Percentiles rank a stretch among this genome's conserved stretches.
These are phyloP conservation scores for Drosophila bipectinata DNA, from an alignment of 1,140 invertebrate genomes.

Conservation along the genomic window DNA sequence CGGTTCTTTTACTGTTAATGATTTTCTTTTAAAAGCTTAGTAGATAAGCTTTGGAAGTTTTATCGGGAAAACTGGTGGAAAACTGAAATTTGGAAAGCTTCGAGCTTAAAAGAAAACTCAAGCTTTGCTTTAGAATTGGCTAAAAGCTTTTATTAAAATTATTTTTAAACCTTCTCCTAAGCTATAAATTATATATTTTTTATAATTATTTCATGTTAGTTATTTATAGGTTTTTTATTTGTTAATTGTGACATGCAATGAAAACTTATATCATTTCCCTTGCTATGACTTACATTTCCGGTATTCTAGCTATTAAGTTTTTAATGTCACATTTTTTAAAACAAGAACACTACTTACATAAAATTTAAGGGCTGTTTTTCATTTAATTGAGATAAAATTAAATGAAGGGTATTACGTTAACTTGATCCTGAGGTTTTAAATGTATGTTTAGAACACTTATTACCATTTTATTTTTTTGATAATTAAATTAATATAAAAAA, in stretches of 20 bases:
- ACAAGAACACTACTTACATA: too few relatives aligned
- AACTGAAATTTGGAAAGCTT: background rate
- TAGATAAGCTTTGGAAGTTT: background rate
- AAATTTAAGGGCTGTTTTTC: too few relatives aligned
- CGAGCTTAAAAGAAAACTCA: background rate
- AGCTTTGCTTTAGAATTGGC: background rate
- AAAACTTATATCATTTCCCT: background rate
- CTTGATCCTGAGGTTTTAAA: too few relatives aligned
- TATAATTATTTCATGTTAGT: background rate
- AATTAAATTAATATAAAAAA: too few relatives aligned
- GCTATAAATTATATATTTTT: background rate
- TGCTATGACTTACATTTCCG: slow-evolving; percentile 18
- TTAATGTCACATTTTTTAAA: too few relatives aligned
- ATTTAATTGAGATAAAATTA: too few relatives aligned
- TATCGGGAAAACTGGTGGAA: background rate
- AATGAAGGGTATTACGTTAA: too few relatives aligned
- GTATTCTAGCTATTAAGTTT: background rate
- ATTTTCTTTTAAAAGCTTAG: background rate
- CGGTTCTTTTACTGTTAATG: background rate
- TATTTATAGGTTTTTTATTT: background rate
- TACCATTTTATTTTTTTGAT: background rate
- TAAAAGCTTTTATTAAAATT: background rate
- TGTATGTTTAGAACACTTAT: too few relatives aligned
- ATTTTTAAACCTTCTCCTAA: background rate
- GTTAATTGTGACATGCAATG: slow-evolving; percentile 17